Evolutionary conservation across 2,888 invertebrate genomes (phyloP).

Genomic region (Oscheius sp.): DNA sequence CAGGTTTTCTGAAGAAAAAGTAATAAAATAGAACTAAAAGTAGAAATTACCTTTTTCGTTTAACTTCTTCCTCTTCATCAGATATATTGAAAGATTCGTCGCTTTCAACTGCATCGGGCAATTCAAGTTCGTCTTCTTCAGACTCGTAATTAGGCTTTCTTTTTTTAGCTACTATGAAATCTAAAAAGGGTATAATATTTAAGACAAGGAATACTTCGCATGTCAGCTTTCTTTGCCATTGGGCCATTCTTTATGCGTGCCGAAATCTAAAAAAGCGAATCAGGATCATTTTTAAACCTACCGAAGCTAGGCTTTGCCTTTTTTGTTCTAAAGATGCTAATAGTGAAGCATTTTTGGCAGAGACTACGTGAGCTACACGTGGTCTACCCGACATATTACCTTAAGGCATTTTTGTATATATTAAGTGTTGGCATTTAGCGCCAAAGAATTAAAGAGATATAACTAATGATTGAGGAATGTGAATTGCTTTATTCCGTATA

Average conservation of each 20-base stretch:
- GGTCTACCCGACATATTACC: background rate
- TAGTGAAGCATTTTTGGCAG: background rate
- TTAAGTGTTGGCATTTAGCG: too few species aligned
- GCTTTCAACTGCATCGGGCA: slow-evolving; percentile 38
- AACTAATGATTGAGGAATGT: too few species aligned
- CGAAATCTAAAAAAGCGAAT: background rate
- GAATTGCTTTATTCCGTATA: too few species aligned
- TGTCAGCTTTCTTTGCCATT: background rate
- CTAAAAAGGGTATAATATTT: background rate
- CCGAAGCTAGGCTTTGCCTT: slow-evolving; percentile 22
- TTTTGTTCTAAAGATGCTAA: slow-evolving; percentile 21
- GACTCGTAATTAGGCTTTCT: slow-evolving; percentile 6
- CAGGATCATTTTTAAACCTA: background rate
- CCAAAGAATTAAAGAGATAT: too few species aligned
- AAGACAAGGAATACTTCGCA: background rate
- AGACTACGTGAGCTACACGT: slow-evolving; percentile 7
- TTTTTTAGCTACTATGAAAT: background rate
- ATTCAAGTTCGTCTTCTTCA: slow-evolving; percentile 43
- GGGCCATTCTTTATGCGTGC: background rate
- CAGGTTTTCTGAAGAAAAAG: background rate
- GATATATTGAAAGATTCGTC: slow-evolving; percentile 36
- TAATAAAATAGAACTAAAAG: background rate
- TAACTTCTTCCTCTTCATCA: slow-evolving; percentile 35
- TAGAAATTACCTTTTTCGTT: slow-evolving; percentile 8
- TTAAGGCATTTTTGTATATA: too few species aligned